Percentiles rank a stretch among this genome's conserved stretches.
These are phyloP conservation scores for Pseudochirops corinnae DNA, from an alignment of 2,797 vertebrate species.

Conservation along the genomic window DNA sequence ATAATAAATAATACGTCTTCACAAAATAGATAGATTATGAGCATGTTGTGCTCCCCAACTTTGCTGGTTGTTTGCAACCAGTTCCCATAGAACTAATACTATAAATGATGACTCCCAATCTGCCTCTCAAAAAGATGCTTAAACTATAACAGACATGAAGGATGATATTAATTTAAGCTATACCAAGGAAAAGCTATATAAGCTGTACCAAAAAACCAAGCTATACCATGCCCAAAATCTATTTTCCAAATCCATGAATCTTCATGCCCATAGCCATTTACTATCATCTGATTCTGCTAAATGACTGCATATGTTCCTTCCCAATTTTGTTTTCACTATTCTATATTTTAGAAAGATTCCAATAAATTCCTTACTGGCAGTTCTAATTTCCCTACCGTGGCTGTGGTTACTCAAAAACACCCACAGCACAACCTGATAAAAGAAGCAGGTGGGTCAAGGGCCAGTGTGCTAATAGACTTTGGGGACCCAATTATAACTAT, in stretches of 20 bases:
- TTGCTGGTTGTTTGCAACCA: too few species aligned
- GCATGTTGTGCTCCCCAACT: too few species aligned
- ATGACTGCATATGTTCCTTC: not conserved
- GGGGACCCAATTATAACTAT: not conserved
- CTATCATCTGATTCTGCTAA: conserved; percentile 22
- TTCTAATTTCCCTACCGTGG: not conserved
- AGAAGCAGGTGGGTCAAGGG: not conserved
- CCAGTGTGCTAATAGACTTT: not conserved
- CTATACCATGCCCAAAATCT: too few species aligned
- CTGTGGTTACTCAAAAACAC: not conserved
- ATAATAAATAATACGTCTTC: not conserved
- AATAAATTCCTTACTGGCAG: not conserved
- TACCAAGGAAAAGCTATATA: too few species aligned
- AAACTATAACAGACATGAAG: too few species aligned
- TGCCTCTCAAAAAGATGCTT: too few species aligned
- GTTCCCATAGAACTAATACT: too few species aligned
- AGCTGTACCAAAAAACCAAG: too few species aligned
- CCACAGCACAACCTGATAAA: not conserved
- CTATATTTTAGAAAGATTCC: not conserved
- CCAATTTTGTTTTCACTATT: not conserved
- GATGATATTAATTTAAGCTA: too few species aligned
- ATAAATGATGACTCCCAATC: too few species aligned
- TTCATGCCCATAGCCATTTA: not conserved
- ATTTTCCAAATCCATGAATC: not conserved
- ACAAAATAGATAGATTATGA: too few species aligned